phyloP scores from a whole-genome alignment of 53 echinoderm and acorn worm species.

The Zoroaster sp. region DNA sequence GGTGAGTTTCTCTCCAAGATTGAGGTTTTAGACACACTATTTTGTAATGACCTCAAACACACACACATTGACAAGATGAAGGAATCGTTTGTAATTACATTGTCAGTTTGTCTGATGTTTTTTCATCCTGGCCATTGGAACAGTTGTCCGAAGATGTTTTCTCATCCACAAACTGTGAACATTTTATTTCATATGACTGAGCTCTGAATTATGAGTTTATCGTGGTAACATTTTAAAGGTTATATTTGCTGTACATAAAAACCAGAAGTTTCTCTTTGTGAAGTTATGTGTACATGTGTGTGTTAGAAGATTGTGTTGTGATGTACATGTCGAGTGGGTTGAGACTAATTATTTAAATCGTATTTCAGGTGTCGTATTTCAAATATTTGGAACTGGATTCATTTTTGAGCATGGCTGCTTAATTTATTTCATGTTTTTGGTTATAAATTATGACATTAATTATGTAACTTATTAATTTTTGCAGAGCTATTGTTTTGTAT shows the following conservation, averaged over 20 bases:
- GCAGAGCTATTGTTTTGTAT: constrained; percentile 24
- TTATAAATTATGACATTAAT: constrained; percentile 1
- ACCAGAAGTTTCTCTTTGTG: not conserved
- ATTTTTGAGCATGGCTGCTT: not conserved
- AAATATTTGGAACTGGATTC: not conserved
- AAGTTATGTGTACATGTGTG: not conserved
- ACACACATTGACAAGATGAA: too few relatives aligned
- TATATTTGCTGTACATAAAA: not conserved
- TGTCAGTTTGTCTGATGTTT: too few relatives aligned
- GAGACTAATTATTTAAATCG: not conserved
- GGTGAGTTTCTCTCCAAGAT: not conserved
- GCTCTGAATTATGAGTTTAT: not conserved
- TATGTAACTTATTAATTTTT: constrained; percentile 27
- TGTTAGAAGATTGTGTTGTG: not conserved
- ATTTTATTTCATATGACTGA: not conserved
- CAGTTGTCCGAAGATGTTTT: too few relatives aligned
- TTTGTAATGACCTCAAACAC: too few relatives aligned
- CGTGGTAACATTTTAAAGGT: not conserved
- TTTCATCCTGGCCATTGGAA: too few relatives aligned
- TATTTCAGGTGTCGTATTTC: too few relatives aligned
- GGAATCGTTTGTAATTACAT: too few relatives aligned
- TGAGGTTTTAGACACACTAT: too few relatives aligned
- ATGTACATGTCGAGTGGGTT: not conserved
- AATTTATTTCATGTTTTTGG: not conserved
- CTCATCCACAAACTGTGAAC: too few relatives aligned